Conservation (phyloP, 2,113 vertebrate genomes). For the Grus americana region DNA sequence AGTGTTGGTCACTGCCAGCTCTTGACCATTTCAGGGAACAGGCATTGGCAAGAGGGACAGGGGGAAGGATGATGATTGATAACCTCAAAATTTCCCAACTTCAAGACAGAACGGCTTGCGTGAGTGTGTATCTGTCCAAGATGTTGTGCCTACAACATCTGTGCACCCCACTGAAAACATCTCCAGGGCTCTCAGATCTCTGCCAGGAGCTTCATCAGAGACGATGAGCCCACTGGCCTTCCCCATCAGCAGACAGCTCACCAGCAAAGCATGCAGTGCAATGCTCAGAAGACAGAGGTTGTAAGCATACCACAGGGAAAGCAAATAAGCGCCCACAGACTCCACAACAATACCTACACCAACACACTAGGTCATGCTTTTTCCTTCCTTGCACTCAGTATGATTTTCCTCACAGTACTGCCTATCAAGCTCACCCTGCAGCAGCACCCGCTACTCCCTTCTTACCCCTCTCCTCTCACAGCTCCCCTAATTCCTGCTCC, state of each 20-base stretch:
- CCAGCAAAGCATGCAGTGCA: rapidly evolving
- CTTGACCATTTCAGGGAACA: not conserved
- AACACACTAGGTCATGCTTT: not conserved
- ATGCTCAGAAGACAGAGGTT: not conserved
- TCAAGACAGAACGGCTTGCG: not conserved
- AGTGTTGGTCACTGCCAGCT: not conserved
- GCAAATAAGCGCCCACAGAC: not conserved
- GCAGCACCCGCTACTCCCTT: not conserved
- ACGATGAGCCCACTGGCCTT: not conserved
- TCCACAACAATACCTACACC: not conserved
- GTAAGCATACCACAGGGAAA: not conserved
- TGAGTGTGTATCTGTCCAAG: not conserved
- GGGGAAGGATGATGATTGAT: not conserved
- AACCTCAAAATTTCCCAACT: not conserved
- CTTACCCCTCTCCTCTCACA: not conserved
- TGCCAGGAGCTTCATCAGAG: not conserved
- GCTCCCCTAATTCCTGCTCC: not conserved
- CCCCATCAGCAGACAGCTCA: not conserved
- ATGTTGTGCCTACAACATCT: not conserved
- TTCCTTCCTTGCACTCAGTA: not conserved
- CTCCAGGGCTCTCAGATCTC: not conserved
- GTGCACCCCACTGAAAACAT: not conserved
- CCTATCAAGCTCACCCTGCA: not conserved
- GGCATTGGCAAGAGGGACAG: not conserved
- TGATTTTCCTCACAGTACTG: not conserved